These are phyloP conservation scores for Gryllus bimaculatus DNA, from an alignment of 1,140 invertebrate species.

Conservation along the genomic window DNA sequence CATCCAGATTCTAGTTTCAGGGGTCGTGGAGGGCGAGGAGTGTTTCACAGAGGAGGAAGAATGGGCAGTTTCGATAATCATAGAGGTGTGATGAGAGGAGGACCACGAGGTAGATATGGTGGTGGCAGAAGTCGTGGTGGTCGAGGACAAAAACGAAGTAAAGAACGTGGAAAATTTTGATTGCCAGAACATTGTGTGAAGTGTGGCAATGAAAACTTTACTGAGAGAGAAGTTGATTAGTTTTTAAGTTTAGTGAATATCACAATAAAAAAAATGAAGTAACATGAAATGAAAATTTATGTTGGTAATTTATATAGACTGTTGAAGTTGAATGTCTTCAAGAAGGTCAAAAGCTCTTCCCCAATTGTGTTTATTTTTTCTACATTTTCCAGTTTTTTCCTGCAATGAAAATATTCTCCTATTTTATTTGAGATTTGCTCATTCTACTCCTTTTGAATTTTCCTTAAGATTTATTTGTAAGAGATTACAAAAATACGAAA, in stretches of 20 bases:
- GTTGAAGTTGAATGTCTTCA: neutral
- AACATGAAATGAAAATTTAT: neutral
- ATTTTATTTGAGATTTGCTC: no score
- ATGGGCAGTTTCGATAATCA: neutral
- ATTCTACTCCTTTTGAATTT: no score
- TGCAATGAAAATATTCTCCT: no score
- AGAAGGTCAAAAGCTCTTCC: neutral
- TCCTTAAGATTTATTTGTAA: no score
- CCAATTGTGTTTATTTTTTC: neutral
- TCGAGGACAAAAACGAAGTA: slow-evolving; percentile 7
- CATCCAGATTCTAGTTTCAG: neutral
- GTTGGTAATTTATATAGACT: neutral
- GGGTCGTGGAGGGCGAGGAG: slow-evolving; percentile 10
- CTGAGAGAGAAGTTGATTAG: neutral
- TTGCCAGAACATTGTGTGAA: neutral
- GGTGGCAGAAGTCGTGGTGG: slow-evolving; percentile 3
- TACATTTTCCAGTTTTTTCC: neutral
- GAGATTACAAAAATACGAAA: no score
- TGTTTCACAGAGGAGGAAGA: neutral
- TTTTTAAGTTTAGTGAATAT: neutral
- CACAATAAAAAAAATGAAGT: neutral
- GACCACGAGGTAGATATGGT: slow-evolving; percentile 9
- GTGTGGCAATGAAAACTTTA: neutral
- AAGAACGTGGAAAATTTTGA: slow-evolving; percentile 11
- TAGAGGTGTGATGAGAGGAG: slow-evolving; percentile 6